Conservation (phyloP, 1,140 invertebrate species). For the Battus philenor region DNA sequence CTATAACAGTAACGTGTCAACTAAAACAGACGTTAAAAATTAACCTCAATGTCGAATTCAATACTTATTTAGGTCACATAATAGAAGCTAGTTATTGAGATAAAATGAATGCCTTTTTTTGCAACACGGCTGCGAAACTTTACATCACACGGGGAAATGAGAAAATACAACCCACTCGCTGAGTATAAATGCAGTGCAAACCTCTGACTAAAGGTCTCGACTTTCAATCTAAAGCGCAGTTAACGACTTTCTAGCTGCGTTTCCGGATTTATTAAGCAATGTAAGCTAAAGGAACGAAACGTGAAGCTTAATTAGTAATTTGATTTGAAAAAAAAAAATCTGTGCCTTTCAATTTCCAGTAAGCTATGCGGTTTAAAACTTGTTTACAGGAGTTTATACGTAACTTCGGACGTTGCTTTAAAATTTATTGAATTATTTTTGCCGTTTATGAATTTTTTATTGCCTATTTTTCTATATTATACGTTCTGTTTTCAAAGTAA, state of each 20-base stretch:
- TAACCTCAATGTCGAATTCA: constrained; percentile 5
- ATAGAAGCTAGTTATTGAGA: constrained; percentile 24
- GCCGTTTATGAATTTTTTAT: constrained; percentile 16
- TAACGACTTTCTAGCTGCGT: constrained; percentile 60
- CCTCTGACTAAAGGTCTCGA: constrained; percentile 49
- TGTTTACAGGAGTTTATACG: constrained; percentile 18
- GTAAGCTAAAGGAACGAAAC: constrained; percentile 58
- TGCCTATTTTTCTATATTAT: constrained; percentile 10
- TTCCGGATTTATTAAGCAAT: constrained; percentile 62
- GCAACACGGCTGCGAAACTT: constrained; percentile 23
- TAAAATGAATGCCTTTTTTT: constrained; percentile 29
- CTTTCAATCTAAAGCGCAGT: constrained; percentile 58
- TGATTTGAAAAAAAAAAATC: constrained; percentile 54
- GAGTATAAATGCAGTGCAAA: constrained; percentile 60
- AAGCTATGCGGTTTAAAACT: constrained; percentile 15
- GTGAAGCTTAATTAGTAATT: constrained; percentile 68
- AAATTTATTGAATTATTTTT: constrained; percentile 15
- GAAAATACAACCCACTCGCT: constrained; percentile 33
- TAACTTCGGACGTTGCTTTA: constrained; percentile 10
- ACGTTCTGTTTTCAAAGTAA: constrained; percentile 9
- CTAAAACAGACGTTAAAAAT: background rate
- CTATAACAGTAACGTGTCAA: constrained; percentile 12
- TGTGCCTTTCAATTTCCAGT: constrained; percentile 33
- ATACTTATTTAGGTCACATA: constrained; percentile 21
- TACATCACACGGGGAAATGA: constrained; percentile 28